Percentiles rank a stretch among this genome's conserved stretches.
These are phyloP conservation scores for Peromyscus leucopus DNA, from an alignment of 2,113 vertebrate species.

Conservation along the genomic window DNA sequence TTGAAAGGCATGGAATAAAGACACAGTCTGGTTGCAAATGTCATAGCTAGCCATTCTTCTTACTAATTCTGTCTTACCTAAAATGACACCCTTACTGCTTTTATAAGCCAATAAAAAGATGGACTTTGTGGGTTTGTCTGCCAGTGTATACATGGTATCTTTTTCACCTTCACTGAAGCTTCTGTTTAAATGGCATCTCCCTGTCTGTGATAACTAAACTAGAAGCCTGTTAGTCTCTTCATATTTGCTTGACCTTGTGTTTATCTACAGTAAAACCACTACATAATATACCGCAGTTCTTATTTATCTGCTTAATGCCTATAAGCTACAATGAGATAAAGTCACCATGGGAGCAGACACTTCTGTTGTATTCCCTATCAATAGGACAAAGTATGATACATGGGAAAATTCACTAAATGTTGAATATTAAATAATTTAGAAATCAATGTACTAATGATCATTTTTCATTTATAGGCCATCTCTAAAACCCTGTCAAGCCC, in stretches of 20 bases:
- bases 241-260: neutral
- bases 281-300: neutral
- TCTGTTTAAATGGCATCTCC: neutral
- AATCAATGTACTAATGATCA: conserved; percentile 41
- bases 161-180: neutral
- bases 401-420: conserved; percentile 31
- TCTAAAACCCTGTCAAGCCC: neutral
- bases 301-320: neutral
- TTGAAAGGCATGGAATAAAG: neutral
- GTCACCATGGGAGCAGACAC: neutral
- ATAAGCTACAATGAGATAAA: neutral
- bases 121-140: neutral
- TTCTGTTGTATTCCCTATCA: neutral
- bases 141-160: neutral
- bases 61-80: neutral
- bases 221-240: neutral
- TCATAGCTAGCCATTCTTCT: neutral
- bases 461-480: conserved; percentile 19
- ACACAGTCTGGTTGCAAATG: neutral
- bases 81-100: neutral
- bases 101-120: conserved; percentile 33
- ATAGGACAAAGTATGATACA: neutral
- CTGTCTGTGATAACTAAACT: neutral
- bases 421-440: conserved; percentile 66
- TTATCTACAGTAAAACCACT: neutral